A percentile compares a stretch with the other conserved stretches of the same genome.
Conservation (phyloP, 2,797 vertebrate species). For the Meriones psammophilus region DNA sequence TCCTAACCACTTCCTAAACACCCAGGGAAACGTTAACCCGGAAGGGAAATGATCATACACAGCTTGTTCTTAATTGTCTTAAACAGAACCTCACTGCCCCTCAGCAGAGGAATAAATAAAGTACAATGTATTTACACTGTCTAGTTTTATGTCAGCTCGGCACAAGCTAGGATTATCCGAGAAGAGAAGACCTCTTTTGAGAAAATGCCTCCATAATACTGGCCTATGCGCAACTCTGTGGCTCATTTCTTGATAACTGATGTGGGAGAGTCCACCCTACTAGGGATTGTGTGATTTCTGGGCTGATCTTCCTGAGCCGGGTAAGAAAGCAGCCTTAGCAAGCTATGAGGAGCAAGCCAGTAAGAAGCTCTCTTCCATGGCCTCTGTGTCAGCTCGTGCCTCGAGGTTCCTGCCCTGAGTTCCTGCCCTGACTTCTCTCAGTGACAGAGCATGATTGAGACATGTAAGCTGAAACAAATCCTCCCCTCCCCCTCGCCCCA, state of each 20-base stretch:
- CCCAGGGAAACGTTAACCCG: not conserved
- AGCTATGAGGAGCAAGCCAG: not conserved
- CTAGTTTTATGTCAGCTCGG: not conserved
- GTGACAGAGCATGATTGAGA: not conserved
- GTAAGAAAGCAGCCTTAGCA: not conserved
- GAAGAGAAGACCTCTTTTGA: not conserved
- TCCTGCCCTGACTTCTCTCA: not conserved
- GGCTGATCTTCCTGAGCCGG: not conserved
- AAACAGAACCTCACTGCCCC: not conserved
- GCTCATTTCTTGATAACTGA: not conserved
- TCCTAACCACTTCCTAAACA: not conserved
- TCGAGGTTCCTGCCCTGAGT: not conserved
- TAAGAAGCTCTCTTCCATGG: not conserved
- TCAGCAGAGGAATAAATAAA: not conserved
- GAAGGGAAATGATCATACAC: not conserved
- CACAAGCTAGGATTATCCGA: not conserved
- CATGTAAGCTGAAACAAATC: not conserved
- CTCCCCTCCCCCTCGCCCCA: too few species aligned
- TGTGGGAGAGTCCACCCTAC: too few species aligned
- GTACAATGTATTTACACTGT: not conserved
- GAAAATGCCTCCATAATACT: not conserved
- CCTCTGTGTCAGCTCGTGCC: not conserved
- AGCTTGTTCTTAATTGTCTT: not conserved
- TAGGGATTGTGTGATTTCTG: not conserved
- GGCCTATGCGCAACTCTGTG: not conserved